Evolutionary conservation across 1,140 invertebrate genomes (phyloP).

Genomic region (Meteorus sp.): DNA sequence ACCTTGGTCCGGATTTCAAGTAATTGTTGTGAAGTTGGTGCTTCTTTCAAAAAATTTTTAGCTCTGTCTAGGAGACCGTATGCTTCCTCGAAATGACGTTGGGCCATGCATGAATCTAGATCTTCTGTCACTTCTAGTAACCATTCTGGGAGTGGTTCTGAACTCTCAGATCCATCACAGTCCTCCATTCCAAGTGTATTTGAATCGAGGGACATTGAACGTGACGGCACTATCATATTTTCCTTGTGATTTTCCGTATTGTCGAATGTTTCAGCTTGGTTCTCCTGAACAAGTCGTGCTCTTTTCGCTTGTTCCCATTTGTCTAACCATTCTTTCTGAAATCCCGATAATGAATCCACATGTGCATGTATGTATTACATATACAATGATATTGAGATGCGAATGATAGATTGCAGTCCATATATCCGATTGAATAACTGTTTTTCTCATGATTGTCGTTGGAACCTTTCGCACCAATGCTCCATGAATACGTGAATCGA

Average conservation of each 20-base stretch:
- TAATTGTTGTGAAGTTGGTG: conserved; percentile 47
- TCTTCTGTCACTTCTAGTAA: conserved; percentile 90
- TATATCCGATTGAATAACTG: no score
- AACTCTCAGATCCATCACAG: conserved; percentile 59
- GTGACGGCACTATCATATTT: conserved; percentile 35
- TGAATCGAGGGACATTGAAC: conserved; percentile 50
- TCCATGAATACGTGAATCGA: no score
- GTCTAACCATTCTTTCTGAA: conserved; percentile 90
- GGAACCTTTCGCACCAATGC: no score
- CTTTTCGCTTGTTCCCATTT: conserved; percentile 92
- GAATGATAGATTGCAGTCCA: neutral
- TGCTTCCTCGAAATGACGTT: conserved; percentile 95
- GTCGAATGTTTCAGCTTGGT: conserved; percentile 29
- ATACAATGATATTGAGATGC: conserved; percentile 19
- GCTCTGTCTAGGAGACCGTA: conserved; percentile 82
- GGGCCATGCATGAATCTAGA: conserved; percentile 95
- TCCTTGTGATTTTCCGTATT: conserved; percentile 36
- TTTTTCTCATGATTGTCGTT: no score
- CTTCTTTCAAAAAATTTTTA: conserved; percentile 61
- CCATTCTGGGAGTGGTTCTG: conserved; percentile 79
- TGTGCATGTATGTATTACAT: conserved; percentile 6
- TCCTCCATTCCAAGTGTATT: conserved; percentile 57
- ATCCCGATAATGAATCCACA: conserved; percentile 29
- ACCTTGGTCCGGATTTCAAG: conserved; percentile 56
- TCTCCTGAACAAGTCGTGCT: conserved; percentile 71